phyloP scores from a whole-genome alignment of 1,140 invertebrate species.

The Bombus ignitus region DNA sequence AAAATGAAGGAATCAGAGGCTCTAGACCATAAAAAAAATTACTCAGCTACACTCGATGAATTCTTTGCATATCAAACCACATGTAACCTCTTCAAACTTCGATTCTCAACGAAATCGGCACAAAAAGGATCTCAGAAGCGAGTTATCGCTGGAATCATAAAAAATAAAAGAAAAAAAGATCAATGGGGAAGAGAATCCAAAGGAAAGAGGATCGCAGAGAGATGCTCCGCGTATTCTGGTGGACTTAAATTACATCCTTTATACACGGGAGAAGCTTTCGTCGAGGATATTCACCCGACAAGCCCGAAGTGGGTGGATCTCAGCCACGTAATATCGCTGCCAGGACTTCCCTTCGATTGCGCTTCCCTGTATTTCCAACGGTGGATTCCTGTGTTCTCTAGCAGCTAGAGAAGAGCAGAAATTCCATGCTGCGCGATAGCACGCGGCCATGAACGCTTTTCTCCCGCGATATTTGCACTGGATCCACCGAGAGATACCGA shows the following conservation, averaged over 20 bases:
- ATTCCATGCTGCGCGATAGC: slow-evolving; percentile 33
- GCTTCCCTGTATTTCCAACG: background rate
- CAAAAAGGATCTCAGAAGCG: too few species aligned
- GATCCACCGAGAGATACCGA: slow-evolving; percentile 1
- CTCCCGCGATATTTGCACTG: slow-evolving; percentile 44
- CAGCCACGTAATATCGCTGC: slow-evolving; percentile 28
- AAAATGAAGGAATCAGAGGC: too few species aligned
- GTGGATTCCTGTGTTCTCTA: background rate
- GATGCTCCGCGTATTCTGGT: background rate
- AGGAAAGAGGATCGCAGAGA: background rate
- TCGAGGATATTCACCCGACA: background rate
- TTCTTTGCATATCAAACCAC: too few species aligned
- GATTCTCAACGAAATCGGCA: too few species aligned
- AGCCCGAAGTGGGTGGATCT: background rate
- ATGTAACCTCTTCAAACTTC: too few species aligned
- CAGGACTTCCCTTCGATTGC: slow-evolving; percentile 30
- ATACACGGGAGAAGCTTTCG: slow-evolving; percentile 2
- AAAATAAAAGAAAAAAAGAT: background rate
- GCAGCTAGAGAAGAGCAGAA: background rate
- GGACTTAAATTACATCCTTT: slow-evolving; percentile 23
- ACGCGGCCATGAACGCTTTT: slow-evolving; percentile 51
- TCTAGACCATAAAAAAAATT: too few species aligned
- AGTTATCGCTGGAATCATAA: background rate
- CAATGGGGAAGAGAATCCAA: background rate
- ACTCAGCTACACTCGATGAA: too few species aligned